These are phyloP conservation scores for Leptatherina wallacei DNA, from an alignment of 2,797 vertebrate genomes.

Conservation along the genomic window DNA sequence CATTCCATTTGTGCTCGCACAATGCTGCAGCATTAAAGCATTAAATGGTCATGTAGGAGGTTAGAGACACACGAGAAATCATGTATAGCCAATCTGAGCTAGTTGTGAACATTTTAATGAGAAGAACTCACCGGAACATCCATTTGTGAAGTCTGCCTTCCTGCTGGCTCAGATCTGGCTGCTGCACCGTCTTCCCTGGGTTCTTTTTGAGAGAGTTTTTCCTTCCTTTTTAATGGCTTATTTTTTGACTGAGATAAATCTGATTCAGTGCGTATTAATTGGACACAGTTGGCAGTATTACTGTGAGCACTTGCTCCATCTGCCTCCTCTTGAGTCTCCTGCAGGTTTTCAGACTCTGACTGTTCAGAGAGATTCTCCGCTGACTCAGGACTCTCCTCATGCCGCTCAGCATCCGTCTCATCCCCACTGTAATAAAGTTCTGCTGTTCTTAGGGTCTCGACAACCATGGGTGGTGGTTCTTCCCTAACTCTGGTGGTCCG, in stretches of 20 bases:
- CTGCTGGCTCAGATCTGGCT: constrained; percentile 7
- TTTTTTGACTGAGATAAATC: constrained; percentile 2
- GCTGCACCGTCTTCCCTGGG: neutral
- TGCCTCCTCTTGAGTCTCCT: constrained; percentile 5
- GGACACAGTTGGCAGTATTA: neutral
- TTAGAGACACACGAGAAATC: neutral
- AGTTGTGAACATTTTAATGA: neutral
- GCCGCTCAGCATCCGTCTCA: constrained; percentile 46
- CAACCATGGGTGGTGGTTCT: neutral
- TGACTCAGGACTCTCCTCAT: constrained; percentile 4
- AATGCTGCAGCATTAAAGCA: constrained; percentile 48
- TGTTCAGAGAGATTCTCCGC: constrained; percentile 28
- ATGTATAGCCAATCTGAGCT: neutral
- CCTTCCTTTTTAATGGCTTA: neutral
- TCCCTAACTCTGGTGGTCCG: constrained; percentile 7
- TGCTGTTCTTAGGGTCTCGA: constrained; percentile 67
- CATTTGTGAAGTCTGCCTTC: neutral
- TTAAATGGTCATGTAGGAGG: neutral
- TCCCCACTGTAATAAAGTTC: constrained; percentile 43
- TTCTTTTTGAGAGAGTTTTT: constrained; percentile 4
- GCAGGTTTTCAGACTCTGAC: constrained; percentile 38
- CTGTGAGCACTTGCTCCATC: neutral
- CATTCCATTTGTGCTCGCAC: constrained; percentile 24
- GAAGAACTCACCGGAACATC: constrained; percentile 43
- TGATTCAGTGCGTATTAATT: constrained; percentile 6